Base-by-base conservation (phyloP, 2,797 vertebrate species). In the Pampus argenteus region DNA sequence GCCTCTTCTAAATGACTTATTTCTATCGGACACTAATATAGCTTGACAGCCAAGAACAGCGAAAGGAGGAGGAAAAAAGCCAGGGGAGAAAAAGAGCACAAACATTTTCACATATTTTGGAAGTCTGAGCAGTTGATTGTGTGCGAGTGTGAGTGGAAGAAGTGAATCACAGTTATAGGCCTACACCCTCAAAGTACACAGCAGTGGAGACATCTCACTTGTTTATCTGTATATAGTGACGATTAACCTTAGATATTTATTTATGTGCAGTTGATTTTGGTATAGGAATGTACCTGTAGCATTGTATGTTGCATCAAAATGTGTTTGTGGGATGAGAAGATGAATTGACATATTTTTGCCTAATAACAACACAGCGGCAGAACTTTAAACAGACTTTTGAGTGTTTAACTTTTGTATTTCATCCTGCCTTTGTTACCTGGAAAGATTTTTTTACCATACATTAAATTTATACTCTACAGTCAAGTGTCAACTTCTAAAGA, bases 1-100 rank as follows among this genome's bases (percentile, higher is more conserved):
- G 93, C 90, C 93, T 94, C 93, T 94, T 95, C 94, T 95, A 95
- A 96, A 95, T 94, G 94, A 95, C 93, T 95, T 94, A 95, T 93
- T 95, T 94, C 93, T 92, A 92, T 94, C 86, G 82, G 94, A 95
- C 93, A 93, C 93, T 96, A 95, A 96, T 95, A 91, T 79, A 94
- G 93, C 90, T 91, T 96, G 95, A 95, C 95, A 95, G 94, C 92
- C 94, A 94, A 89, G 90, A 94, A 92, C 88, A 28, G 87, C 79
- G 76, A 92, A 90, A 92, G 86, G 87, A 90, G 85, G 83, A 88
- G 86, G 63, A 83, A 81, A 74, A 54, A 77, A 79, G 55, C 44
- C 74, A 68, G 75, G 63, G 67, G 51, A 40, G 38, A 56, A 67
- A 71, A 81, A 74, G 83, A 89, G 76, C 82, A 82, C 89, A 91